Conservation (phyloP, 2,888 invertebrate genomes). For the Leuctra nigra region DNA sequence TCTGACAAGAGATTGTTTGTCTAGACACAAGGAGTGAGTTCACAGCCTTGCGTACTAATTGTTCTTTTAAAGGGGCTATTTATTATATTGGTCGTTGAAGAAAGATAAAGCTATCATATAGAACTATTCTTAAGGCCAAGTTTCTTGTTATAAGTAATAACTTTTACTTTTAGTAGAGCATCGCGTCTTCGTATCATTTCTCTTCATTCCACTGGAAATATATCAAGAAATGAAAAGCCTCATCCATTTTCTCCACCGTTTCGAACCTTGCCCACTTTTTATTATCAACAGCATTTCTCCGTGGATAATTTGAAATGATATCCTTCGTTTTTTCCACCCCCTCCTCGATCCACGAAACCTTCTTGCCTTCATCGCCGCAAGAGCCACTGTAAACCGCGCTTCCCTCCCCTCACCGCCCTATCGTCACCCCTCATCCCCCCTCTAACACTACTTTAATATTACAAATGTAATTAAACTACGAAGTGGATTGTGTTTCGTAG, state of each 20-base stretch:
- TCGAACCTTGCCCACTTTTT: neutral
- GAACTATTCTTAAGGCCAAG: too few relatives aligned
- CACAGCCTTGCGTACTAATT: too few relatives aligned
- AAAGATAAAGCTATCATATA: too few relatives aligned
- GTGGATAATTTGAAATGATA: neutral
- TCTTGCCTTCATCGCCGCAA: slow-evolving; percentile 8
- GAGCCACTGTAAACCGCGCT: slow-evolving; percentile 17
- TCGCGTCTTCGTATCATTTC: too few relatives aligned
- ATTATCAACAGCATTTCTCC: neutral
- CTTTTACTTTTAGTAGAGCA: too few relatives aligned
- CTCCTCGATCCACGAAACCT: slow-evolving; percentile 2
- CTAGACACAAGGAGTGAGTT: too few relatives aligned
- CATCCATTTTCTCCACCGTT: too few relatives aligned
- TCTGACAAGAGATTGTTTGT: too few relatives aligned
- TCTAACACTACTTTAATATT: slow-evolving; percentile 16
- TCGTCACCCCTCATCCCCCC: neutral
- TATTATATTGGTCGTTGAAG: too few relatives aligned
- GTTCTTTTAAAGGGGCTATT: too few relatives aligned
- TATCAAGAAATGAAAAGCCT: neutral
- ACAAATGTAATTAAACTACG: slow-evolving; percentile 17
- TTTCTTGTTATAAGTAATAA: too few relatives aligned
- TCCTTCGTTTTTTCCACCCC: neutral
- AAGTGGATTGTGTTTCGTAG: slow-evolving; percentile 7
- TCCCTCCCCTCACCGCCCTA: neutral
- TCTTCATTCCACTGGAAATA: neutral